phyloP scores from a whole-genome alignment of 2,888 invertebrate genomes.

The Chelonus formosanus region DNA sequence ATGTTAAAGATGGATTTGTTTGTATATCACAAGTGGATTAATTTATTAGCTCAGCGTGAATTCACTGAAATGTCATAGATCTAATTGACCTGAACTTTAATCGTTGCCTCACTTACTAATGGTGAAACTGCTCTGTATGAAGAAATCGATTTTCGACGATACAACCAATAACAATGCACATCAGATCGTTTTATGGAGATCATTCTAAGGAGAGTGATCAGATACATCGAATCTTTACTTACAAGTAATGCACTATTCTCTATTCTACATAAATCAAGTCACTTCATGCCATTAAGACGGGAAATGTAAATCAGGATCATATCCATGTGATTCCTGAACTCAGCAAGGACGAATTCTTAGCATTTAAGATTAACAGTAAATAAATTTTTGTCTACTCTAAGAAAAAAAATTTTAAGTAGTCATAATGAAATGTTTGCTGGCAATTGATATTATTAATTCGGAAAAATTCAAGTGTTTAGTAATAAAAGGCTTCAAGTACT shows the following conservation, averaged over 20 bases:
- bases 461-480: no score
- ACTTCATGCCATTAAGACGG: slow-evolving; percentile 40
- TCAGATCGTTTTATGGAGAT: background rate
- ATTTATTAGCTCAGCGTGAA: slow-evolving; percentile 8
- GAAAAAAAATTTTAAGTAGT: no score
- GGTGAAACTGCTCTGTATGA: slow-evolving; percentile 21
- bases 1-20: background rate
- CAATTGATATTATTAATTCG: no score
- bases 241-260: background rate
- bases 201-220: slow-evolving; percentile 1
- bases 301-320: slow-evolving; percentile 43
- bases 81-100: slow-evolving; percentile 35
- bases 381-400: no score
- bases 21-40: background rate
- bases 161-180: slow-evolving; percentile 4
- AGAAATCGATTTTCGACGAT: slow-evolving; percentile 9
- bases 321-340: slow-evolving; percentile 22
- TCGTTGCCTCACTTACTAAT: slow-evolving; percentile 30
- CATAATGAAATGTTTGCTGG: no score
- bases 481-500: no score
- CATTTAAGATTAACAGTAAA: no score
- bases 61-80: slow-evolving; percentile 30
- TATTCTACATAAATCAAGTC: slow-evolving; percentile 41
- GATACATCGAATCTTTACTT: slow-evolving; percentile 22
- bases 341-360: no score